Evolutionary conservation across 2,113 vertebrate species (phyloP), one percentile per base, ranked within the genome.

Genomic region (Ramphastos sulfuratus): DNA sequence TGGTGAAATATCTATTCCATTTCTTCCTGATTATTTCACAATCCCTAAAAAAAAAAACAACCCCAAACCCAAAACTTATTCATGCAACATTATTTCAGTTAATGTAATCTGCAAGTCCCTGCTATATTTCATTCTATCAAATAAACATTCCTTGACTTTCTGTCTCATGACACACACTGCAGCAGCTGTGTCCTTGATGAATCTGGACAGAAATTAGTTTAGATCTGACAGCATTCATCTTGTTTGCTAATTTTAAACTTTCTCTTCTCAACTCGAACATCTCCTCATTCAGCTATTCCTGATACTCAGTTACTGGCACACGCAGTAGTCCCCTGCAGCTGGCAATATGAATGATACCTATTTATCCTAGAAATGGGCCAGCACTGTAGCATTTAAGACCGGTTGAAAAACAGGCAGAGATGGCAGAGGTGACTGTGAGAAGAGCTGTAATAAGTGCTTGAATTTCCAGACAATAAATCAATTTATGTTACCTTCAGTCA

Each of bases 211-310:
- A 94, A 96, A 96, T 95, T 71, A 94, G 72, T 91, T 91, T 39
- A 50, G 91, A 85, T 60, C 72, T 65, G 61, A 85, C 17, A 75
- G 90, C 73, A 95, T 95, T 94, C 93, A 96, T 94, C 87, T 86
- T 72, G 61, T 81, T 90, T 74, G 91, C 95, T 96, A 95, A 96
- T 96, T 96, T 96, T 96, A 95, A 95, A 94, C 91, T 92, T 96
- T 91, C 39, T 59, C 52, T 42, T 70, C 89, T 93, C 91, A 23
- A 44, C 77, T 94, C 75, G 55, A 90, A 85, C 60, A 67, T 64
- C 72, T 77, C 75, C 75, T 75, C 58, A 91, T 92, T 90, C 87
- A 87, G 82, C 89, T 94, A 58, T 69, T 94, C 85, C 89, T 92
- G 87, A 69, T 44, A 14, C 30, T n/a, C 82, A 33, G 80, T 93